phyloP scores from a whole-genome alignment of 2,888 invertebrate genomes.

The Eumacrocentrus americanus region DNA sequence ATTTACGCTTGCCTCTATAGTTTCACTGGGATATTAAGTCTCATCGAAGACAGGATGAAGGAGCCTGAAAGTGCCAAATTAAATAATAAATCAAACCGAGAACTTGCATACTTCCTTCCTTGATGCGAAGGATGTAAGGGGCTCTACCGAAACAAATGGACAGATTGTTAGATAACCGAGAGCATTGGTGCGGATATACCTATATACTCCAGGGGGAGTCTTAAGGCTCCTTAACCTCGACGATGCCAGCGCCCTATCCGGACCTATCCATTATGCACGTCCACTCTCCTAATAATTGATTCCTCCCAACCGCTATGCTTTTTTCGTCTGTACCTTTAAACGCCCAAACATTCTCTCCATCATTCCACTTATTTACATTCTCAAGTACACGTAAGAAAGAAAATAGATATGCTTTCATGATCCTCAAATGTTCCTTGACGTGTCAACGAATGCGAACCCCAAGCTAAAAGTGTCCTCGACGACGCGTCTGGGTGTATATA shows the following conservation, averaged over 20 bases:
- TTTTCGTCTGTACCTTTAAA: not conserved
- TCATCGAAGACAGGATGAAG: constrained; percentile 6
- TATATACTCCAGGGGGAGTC: constrained; percentile 54
- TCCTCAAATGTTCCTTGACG: not conserved
- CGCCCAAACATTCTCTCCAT: not conserved
- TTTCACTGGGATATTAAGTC: too few relatives aligned
- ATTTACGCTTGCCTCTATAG: too few relatives aligned
- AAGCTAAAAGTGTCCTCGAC: too few relatives aligned
- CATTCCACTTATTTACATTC: not conserved
- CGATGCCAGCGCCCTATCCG: constrained; percentile 42
- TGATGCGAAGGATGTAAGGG: constrained; percentile 46
- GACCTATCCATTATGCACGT: constrained; percentile 53
- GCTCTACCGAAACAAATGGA: constrained; percentile 42
- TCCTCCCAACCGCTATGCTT: constrained; percentile 36
- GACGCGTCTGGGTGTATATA: constrained; percentile 9
- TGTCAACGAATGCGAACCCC: too few relatives aligned
- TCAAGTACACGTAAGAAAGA: too few relatives aligned
- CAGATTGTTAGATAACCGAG: constrained; percentile 44
- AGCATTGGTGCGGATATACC: too few relatives aligned
- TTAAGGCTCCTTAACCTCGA: constrained; percentile 52
- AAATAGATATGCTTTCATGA: too few relatives aligned
- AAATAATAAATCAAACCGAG: constrained; percentile 57
- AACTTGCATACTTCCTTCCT: constrained; percentile 54
- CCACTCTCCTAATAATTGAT: constrained; percentile 52
- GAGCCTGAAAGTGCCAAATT: constrained; percentile 40